phyloP scores from a whole-genome alignment of 2,888 invertebrate species.

The Sinotaia quadrata region DNA sequence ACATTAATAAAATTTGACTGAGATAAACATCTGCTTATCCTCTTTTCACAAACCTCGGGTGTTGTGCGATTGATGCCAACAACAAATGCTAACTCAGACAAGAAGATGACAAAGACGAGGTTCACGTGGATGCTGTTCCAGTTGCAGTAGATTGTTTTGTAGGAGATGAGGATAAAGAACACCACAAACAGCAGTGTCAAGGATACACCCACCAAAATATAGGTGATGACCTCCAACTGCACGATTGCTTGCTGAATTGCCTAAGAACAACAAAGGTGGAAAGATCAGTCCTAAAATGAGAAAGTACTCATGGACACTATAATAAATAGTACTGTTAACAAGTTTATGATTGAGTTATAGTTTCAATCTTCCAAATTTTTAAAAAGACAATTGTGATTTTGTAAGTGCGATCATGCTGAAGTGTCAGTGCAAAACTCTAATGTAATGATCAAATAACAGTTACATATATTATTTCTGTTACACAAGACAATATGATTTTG shows the following conservation, averaged over 20 bases:
- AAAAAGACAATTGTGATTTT: background rate
- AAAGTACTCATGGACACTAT: background rate
- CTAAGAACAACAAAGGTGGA: slow-evolving; percentile 45
- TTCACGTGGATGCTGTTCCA: slow-evolving; percentile 96
- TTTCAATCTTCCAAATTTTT: too few species aligned
- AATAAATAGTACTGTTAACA: too few species aligned
- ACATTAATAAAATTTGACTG: too few species aligned
- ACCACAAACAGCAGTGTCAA: slow-evolving; percentile 85
- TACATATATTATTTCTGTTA: too few species aligned
- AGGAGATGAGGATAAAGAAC: slow-evolving; percentile 84
- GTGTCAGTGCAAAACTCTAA: too few species aligned
- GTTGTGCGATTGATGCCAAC: slow-evolving; percentile 88
- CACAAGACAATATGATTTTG: too few species aligned
- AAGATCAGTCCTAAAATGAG: background rate
- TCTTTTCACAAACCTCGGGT: slow-evolving; percentile 78
- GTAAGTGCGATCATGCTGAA: background rate
- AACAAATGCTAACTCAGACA: slow-evolving; percentile 88
- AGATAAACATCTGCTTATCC: too few species aligned
- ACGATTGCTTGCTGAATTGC: slow-evolving; percentile 48
- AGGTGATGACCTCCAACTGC: slow-evolving; percentile 77
- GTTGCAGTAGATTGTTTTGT: slow-evolving; percentile 77
- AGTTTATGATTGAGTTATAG: too few species aligned
- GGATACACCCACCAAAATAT: slow-evolving; percentile 89
- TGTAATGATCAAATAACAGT: too few species aligned
- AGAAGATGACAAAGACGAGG: slow-evolving; percentile 89